phyloP scores from a whole-genome alignment of 2,888 invertebrate species.

The Stictocephala bisonia region DNA sequence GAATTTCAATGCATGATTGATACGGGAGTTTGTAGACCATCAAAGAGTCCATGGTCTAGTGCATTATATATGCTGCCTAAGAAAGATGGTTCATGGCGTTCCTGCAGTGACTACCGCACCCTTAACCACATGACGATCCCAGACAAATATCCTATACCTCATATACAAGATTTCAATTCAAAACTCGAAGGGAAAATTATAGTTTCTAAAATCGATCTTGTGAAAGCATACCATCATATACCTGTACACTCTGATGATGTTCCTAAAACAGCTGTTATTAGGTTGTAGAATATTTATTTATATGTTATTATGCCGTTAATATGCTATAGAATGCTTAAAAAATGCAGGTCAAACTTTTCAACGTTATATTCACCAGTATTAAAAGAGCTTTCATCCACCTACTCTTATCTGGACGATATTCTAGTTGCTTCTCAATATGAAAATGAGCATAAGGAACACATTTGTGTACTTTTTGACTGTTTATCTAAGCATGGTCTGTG shows the following conservation, averaged over 20 bases:
- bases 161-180: constrained; percentile 55
- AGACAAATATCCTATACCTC: constrained; percentile 57
- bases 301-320: constrained; percentile 53
- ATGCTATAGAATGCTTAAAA: constrained; percentile 53
- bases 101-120: constrained; percentile 40
- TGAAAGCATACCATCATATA: constrained; percentile 58
- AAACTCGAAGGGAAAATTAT: constrained; percentile 46
- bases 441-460: too few species aligned
- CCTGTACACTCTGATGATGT: constrained; percentile 57
- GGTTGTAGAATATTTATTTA: constrained; percentile 56
- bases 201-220: constrained; percentile 52
- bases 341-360: constrained; percentile 58
- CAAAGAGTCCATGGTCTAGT: too few species aligned
- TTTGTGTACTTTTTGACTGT: too few species aligned
- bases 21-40: too few species aligned
- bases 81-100: too few species aligned
- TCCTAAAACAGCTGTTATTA: constrained; percentile 59
- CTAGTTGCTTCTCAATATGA: too few species aligned
- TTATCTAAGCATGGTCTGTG: too few species aligned
- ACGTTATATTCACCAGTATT: too few species aligned
- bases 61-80: too few species aligned
- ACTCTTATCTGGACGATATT: constrained; percentile 55
- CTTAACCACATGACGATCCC: constrained; percentile 44
- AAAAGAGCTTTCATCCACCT: constrained; percentile 53
- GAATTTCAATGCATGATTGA: too few species aligned